Base-by-base conservation (phyloP, 2,888 invertebrate species). In the Lucinisca nassula region DNA sequence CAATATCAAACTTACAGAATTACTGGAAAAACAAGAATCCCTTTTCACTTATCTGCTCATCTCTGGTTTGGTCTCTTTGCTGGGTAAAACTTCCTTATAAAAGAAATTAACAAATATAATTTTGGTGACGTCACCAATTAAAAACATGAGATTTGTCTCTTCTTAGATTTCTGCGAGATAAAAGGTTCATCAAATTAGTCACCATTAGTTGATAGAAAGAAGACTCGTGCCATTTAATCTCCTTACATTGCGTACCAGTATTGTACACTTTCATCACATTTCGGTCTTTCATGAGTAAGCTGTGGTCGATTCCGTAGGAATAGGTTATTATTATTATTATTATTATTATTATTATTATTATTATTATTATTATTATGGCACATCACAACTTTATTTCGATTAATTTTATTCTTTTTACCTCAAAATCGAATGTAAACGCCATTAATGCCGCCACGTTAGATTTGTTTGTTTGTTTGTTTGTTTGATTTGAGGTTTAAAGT, bases 201-300 rank as follows among this genome's bases (percentile, higher is more conserved):
- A 75, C 61, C 27, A 74, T 76, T 45, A 55, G 21, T 40, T 35
- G 24, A 35, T 32, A 30, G 61, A 6, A 30, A 61, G 30, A 61
- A 61, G 12, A n/a, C 79, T 80, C 75, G 79, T 75, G 84, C 27
- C 75, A 55, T n/a, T 38, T 80, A 84, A 84, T 45, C 45, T 79
- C 84, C 76, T 76, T 30, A 27, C 61, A 61, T 30, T 30, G 61
- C 61, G 61, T 17, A 61, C 61, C 61, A 30, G 30, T 61, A 61
- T 10, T 12, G 17, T 17, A 45, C 8, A 45, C 10, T 45, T 45
- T 45, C 45, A 17, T 17, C 10, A 17, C 8, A 12, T 45, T 45
- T 45, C 17, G 45, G 17, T 8, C 45, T 45, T 17, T n/a, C n/a
- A n/a, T n/a, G n/a, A n/a, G n/a, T n/a, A n/a, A n/a, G n/a, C n/a